Conservation (phyloP, 2,113 vertebrate species). For the Microcebus jonahi region DNA sequence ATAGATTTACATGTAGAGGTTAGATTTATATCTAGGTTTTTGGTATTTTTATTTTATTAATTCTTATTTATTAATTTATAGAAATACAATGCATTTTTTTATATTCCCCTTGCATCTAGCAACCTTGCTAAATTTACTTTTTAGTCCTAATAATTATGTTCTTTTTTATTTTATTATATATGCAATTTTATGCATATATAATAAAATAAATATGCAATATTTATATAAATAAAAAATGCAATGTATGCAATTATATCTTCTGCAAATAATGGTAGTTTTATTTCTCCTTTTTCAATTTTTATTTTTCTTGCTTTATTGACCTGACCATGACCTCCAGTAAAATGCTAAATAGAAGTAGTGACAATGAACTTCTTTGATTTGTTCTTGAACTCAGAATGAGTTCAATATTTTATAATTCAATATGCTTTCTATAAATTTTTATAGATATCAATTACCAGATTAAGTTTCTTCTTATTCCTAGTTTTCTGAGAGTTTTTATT, state of each 20-base stretch:
- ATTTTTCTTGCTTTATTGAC: background rate
- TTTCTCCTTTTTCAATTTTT: background rate
- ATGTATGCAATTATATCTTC: background rate
- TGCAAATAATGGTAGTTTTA: background rate
- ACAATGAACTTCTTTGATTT: background rate
- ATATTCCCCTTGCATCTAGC: background rate
- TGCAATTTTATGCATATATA: no score
- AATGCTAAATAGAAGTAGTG: background rate
- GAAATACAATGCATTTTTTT: background rate
- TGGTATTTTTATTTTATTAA: background rate
- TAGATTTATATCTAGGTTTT: background rate
- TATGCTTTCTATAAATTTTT: background rate
- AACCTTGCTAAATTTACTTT: background rate
- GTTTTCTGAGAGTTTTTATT: conserved; percentile 10
- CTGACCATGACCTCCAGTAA: background rate
- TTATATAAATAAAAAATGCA: no score
- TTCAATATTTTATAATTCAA: background rate
- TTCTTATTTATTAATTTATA: background rate
- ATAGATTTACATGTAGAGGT: background rate
- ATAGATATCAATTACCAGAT: background rate
- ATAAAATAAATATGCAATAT: no score
- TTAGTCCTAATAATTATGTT: background rate
- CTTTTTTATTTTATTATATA: background rate
- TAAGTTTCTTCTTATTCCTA: background rate
- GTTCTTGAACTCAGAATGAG: background rate